These are phyloP conservation scores for Podarcis siculus DNA, from an alignment of 2,797 vertebrate genomes.

Conservation along the genomic window DNA sequence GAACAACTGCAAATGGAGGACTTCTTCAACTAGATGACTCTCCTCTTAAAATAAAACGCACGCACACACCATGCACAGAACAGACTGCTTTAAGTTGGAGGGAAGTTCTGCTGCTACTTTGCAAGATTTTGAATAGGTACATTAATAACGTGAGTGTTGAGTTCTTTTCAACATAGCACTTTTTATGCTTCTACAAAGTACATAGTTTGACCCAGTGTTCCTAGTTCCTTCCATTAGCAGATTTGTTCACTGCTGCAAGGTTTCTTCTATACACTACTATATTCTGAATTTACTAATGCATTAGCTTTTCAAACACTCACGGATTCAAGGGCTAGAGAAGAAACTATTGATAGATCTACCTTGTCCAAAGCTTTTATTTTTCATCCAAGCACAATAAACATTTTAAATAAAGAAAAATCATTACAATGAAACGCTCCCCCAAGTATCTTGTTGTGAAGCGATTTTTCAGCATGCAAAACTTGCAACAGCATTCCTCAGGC, in stretches of 20 bases:
- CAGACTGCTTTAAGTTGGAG: background rate
- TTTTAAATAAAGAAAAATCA: background rate
- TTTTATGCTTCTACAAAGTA: background rate
- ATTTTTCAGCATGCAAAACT: background rate
- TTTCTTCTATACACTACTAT: background rate
- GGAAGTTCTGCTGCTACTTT: background rate
- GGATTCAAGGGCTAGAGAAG: background rate
- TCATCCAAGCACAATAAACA: background rate
- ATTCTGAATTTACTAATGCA: background rate
- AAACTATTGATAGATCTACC: background rate
- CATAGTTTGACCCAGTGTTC: background rate
- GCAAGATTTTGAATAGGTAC: background rate
- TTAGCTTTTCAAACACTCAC: conserved; percentile 22
- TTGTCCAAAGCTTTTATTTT: conserved; percentile 19
- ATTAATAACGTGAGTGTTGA: background rate
- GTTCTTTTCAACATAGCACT: background rate
- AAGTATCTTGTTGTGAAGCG: background rate
- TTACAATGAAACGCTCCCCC: conserved; percentile 9
- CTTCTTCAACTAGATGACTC: too few relatives aligned
- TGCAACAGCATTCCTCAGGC: accelerated
- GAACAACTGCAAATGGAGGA: background rate
- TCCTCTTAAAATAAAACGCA: too few relatives aligned
- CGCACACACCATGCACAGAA: too few relatives aligned
- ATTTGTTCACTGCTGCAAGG: accelerated
- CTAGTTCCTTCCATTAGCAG: background rate